Percentiles rank a stretch among this genome's conserved stretches.
Conservation (phyloP, 1,140 invertebrate genomes). For the Eulimnadia texana region DNA sequence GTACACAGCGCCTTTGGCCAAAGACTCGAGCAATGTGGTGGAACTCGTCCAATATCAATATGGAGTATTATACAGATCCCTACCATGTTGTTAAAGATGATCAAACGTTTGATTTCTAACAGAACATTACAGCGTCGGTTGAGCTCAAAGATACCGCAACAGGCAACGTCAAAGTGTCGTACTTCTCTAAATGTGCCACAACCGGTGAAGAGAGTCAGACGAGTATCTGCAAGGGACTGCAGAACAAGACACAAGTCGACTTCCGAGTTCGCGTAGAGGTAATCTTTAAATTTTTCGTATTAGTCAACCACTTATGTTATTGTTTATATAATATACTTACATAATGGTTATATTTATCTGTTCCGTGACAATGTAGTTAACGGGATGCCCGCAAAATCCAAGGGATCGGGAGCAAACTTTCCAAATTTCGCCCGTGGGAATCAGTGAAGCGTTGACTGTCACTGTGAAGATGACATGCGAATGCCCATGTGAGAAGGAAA, state of each 20-base stretch:
- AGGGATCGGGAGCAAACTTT: slow-evolving; percentile 65
- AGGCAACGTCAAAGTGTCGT: slow-evolving; percentile 67
- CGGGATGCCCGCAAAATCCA: slow-evolving; percentile 32
- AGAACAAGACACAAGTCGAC: slow-evolving; percentile 61
- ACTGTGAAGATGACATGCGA: slow-evolving; percentile 74
- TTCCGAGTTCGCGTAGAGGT: slow-evolving; percentile 33
- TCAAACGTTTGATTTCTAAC: slow-evolving; percentile 19
- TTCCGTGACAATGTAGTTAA: not conserved
- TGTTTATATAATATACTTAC: no score
- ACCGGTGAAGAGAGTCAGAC: slow-evolving; percentile 40
- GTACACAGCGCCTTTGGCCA: slow-evolving; percentile 66
- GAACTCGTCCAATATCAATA: slow-evolving; percentile 78
- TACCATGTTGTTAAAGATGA: not conserved
- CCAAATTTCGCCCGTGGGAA: slow-evolving; percentile 79
- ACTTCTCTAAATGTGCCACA: slow-evolving; percentile 72
- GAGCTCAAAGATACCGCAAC: slow-evolving; percentile 83
- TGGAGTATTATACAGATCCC: slow-evolving; percentile 37
- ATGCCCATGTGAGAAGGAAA: slow-evolving; percentile 64
- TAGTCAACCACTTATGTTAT: not conserved
- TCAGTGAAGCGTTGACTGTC: slow-evolving; percentile 69
- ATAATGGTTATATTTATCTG: not conserved
- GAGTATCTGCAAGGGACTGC: slow-evolving; percentile 68
- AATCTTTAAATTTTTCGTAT: slow-evolving; percentile 34
- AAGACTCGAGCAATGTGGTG: slow-evolving; percentile 88
- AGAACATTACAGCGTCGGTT: slow-evolving; percentile 84